phyloP scores from a whole-genome alignment of 2,113 vertebrate genomes.

The Grammomys dolichurus region DNA sequence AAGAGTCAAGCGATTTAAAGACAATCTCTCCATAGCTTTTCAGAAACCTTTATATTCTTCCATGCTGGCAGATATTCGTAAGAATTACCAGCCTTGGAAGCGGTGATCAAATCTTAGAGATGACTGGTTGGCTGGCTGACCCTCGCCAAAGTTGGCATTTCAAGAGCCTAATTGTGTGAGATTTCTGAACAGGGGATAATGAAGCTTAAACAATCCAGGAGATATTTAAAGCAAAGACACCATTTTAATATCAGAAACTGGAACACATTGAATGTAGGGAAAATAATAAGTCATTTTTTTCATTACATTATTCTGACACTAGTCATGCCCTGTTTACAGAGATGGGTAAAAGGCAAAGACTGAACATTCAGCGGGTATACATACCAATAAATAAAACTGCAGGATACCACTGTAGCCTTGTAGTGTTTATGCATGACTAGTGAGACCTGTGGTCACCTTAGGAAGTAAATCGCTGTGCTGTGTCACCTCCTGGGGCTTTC shows the following conservation, averaged over 20 bases:
- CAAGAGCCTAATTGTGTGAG: not conserved
- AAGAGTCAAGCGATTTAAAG: not conserved
- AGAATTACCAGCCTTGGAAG: not conserved
- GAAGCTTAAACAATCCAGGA: not conserved
- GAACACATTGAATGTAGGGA: conserved; percentile 41
- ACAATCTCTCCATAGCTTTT: not conserved
- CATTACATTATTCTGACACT: not conserved
- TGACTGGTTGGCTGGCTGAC: not conserved
- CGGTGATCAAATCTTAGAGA: not conserved
- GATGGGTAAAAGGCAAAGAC: conserved; percentile 64
- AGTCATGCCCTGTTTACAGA: conserved; percentile 54
- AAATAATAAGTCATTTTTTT: conserved; percentile 41
- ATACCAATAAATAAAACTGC: conserved; percentile 49
- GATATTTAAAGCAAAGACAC: conserved; percentile 4
- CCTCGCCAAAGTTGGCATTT: not conserved
- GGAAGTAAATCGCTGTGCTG: not conserved
- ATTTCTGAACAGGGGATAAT: conserved; percentile 1
- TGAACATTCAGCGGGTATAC: conserved; percentile 65
- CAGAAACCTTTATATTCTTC: not conserved
- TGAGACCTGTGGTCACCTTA: not conserved
- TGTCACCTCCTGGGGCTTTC: not conserved
- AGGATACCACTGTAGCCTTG: conserved; percentile 31
- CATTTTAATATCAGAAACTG: conserved; percentile 28
- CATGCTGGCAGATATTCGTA: not conserved
- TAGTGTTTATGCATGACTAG: conserved; percentile 53